These are phyloP conservation scores for Zhengitettix transpicula DNA, from an alignment of 2,888 invertebrate genomes.

Conservation along the genomic window DNA sequence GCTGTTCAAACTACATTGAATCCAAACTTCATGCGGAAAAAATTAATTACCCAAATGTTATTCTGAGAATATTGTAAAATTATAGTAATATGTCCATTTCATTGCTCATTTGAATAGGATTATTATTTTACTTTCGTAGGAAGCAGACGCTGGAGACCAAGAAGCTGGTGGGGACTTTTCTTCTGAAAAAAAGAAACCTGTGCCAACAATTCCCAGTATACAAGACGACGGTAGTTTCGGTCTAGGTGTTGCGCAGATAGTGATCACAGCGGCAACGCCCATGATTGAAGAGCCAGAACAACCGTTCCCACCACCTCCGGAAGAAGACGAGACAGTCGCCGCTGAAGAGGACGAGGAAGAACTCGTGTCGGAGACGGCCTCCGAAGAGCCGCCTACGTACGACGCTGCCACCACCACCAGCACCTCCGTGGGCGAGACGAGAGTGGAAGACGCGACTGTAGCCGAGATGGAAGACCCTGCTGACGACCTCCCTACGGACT, in stretches of 20 bases:
- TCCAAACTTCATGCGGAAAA: too few species aligned
- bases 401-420: constrained; percentile 9
- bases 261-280: constrained; percentile 86
- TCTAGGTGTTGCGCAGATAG: constrained; percentile 74
- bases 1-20: too few species aligned
- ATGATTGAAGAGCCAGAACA: constrained; percentile 75
- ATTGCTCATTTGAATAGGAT: too few species aligned
- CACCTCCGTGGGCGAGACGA: constrained; percentile 3
- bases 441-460: constrained; percentile 13
- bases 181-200: background rate
- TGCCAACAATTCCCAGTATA: background rate
- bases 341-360: constrained; percentile 17
- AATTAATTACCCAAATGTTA: too few species aligned
- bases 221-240: constrained; percentile 36
- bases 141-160: background rate
- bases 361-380: constrained; percentile 13
- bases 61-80: too few species aligned
- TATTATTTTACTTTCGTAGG: too few species aligned
- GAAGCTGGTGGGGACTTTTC: background rate
- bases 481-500: constrained; percentile 39
- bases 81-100: too few species aligned
- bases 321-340: constrained; percentile 17
- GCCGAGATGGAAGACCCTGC: constrained; percentile 20
- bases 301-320: constrained; percentile 45
- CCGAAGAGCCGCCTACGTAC: constrained; percentile 7